Base-by-base conservation (phyloP, 2,113 vertebrate genomes). In the Ctenomys sociabilis region DNA sequence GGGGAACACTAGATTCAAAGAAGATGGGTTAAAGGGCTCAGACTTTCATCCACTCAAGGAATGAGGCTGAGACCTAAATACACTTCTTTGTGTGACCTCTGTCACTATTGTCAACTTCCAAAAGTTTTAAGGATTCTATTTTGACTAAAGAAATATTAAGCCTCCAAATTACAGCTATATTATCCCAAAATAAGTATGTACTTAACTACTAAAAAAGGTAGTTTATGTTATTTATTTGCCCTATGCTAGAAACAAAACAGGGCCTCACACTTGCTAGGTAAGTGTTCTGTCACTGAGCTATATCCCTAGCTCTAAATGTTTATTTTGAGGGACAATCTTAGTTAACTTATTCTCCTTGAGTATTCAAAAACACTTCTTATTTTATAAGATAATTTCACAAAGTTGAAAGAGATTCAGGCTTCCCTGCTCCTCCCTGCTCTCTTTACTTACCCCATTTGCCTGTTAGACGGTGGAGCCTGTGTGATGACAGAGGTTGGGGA, bases 401-500 rank as follows among this genome's bases (percentile, higher is more conserved):
- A 82, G n/a, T 35, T 19, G 61, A 93, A 96, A 73, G 61, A 90
- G 57, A 90, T 72, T 73, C 49, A 90, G 85, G 8, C 54, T 84
- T 90, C 57, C 24, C 7, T 61, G 43, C 70, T 68, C 93, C 78
- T 90, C 5, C 40, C 40, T 26, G 32, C 32, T 94, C n/a, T 86
- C 80, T 7, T 63, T 63, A 98, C 99, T 99, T 97, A 99, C 99
- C 99, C 99, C 14, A 99, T 98, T 82, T 99, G 99, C 21, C 99
- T 98, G 98, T 98, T 99, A 98, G 99, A 99, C 83, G 99, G 99
- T 43, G 99, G 99, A 1, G 99, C 98, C 97, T 99, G 99, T 94
- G 99, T 99, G 98, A 99, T 99, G 98, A 99, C 99, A 0, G 99
- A 99, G 64, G 99, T 99, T 43, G 99, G 99, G 32, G 99, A 99